These are phyloP conservation scores for Catostomus latipinnis DNA, from an alignment of 2,797 vertebrate genomes.

Conservation along the genomic window DNA sequence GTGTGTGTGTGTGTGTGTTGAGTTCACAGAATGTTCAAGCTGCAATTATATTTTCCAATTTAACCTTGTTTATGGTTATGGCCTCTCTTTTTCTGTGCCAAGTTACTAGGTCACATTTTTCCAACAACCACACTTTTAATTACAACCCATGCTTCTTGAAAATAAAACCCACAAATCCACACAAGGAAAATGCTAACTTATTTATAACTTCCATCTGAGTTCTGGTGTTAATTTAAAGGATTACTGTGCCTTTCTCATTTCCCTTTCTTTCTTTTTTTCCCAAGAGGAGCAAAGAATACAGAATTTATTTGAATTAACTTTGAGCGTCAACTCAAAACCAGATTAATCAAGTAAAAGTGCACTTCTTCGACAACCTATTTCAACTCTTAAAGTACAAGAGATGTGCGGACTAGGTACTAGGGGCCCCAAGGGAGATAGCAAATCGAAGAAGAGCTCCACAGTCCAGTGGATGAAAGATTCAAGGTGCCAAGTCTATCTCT, in stretches of 20 bases:
- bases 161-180: background rate
- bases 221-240: conserved; percentile 3
- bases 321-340: conserved; percentile 60
- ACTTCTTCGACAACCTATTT: conserved; percentile 53
- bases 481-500: conserved; percentile 61
- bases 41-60: too few relatives aligned
- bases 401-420: conserved; percentile 23
- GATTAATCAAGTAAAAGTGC: conserved; percentile 65
- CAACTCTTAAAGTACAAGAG: conserved; percentile 37
- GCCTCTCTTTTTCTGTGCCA: too few relatives aligned
- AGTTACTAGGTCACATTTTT: background rate
- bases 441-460: conserved; percentile 63
- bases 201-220: conserved; percentile 24
- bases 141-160: background rate
- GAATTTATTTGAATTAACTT: conserved; percentile 18
- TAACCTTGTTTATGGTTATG: too few relatives aligned
- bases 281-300: background rate
- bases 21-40: too few relatives aligned
- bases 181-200: background rate
- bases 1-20: too few relatives aligned
- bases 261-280: background rate
- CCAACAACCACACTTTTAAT: background rate
- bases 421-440: conserved; percentile 55
- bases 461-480: conserved; percentile 62
- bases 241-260: background rate